Conservation (phyloP, 2,888 invertebrate species). For the Harmothoe impar region DNA sequence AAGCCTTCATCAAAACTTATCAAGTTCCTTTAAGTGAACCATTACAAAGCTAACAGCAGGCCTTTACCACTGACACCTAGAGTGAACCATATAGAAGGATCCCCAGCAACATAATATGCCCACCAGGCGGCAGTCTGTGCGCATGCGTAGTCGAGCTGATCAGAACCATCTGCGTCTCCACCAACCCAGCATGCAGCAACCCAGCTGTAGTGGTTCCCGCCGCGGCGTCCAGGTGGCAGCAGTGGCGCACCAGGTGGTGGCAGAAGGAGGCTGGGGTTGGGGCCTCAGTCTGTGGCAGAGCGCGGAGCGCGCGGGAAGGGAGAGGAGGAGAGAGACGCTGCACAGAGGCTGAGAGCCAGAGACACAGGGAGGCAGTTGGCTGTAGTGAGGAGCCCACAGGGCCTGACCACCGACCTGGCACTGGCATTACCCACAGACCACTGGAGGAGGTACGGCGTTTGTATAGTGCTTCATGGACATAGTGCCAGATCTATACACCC, state of each 20-base stretch:
- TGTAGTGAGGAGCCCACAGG: too few relatives aligned
- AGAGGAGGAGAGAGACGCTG: neutral
- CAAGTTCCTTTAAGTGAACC: too few relatives aligned
- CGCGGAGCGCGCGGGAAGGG: neutral
- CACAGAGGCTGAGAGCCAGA: neutral
- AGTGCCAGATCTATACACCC: too few relatives aligned
- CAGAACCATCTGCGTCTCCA: neutral
- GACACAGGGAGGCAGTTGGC: neutral
- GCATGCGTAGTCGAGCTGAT: neutral
- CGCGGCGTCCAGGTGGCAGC: neutral
- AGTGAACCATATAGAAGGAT: too few relatives aligned
- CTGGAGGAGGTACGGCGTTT: too few relatives aligned
- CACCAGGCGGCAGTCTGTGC: neutral
- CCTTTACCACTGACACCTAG: too few relatives aligned
- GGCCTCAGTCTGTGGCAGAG: conserved; percentile 26
- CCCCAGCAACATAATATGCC: too few relatives aligned
- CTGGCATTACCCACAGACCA: too few relatives aligned
- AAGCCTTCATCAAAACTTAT: too few relatives aligned
- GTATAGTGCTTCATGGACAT: too few relatives aligned
- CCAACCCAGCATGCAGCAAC: neutral
- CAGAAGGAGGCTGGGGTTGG: neutral
- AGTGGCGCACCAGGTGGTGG: neutral
- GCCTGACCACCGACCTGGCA: too few relatives aligned
- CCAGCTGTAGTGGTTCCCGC: neutral
- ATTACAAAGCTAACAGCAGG: too few relatives aligned